Base-by-base conservation (phyloP, 2,113 vertebrate genomes). In the Chaenocephalus aceratus region DNA sequence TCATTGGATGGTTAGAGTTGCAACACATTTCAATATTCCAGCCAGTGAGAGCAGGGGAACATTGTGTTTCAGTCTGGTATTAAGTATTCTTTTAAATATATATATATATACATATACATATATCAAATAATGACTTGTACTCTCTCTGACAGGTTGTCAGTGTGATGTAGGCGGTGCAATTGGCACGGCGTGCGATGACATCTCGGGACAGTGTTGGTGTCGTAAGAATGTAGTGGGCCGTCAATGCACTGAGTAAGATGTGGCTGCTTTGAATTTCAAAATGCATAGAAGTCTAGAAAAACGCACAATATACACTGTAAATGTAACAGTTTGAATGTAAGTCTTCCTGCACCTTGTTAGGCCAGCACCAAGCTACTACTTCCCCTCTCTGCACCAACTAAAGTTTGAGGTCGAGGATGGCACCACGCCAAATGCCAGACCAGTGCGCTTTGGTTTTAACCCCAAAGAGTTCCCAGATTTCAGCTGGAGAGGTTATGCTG, bases 381-480 rank as follows among this genome's bases (percentile, higher is more conserved):
- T 99, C 51, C 97, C 97, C 52, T 92, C 96, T 84, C 89, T 99
- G 36, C 96, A 99, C 89, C 97, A 99, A 61, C 92, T 99, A 88
- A 98, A 96, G 85, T 96, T 94, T 90, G 98, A 99, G 82, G 88
- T 96, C 65, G 98, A 99, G 93, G 96, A 97, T 0, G 97, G 97
- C 73, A 93, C 94, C 34, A 92, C 94, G 0, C 92, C 93, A 18
- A 82, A 88, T 3, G 95, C 96, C 86, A 93, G 88, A 83, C 85
- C 89, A 11, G 91, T 97, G 34, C 96, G 95, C 0, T 98, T 99
- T 82, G 96, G 96, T 67, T 98, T 95, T 58, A 87, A 96, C 83
- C 84, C 94, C n/a, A 80, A 72, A 81, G 95, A 95, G 79, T 99
- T 99, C 89, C 97, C 96, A 53, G 68, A 72, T 52, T 99, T 98